Percentiles rank a stretch among this genome's conserved stretches.
Evolutionary conservation across 2,888 invertebrate species (phyloP).

Genomic region (Chalcosyrphus nemorum): DNA sequence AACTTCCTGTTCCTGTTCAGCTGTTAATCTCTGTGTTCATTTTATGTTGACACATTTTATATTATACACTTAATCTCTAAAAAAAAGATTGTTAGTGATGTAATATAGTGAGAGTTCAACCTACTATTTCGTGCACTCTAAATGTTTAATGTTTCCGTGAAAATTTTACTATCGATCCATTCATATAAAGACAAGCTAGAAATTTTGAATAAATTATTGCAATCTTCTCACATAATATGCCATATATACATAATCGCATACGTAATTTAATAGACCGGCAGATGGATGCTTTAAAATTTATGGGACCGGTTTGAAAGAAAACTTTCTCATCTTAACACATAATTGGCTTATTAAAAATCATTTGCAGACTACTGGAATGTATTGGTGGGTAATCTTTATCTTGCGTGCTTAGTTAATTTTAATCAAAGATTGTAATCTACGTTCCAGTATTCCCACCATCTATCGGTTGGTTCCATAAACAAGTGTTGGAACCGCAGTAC

Average conservation of each 20-base stretch:
- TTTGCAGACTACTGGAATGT: background rate
- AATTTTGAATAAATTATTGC: background rate
- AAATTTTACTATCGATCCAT: background rate
- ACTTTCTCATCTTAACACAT: background rate
- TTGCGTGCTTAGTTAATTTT: background rate
- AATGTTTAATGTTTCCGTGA: background rate
- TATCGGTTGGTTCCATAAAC: too few species aligned
- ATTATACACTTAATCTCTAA: too few species aligned
- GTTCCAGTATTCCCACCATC: too few species aligned
- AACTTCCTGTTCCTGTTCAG: too few species aligned
- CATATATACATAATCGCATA: background rate
- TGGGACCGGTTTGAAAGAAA: background rate
- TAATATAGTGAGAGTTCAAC: too few species aligned
- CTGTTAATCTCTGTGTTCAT: too few species aligned
- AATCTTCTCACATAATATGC: background rate
- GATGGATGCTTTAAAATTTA: background rate
- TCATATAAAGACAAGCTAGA: background rate
- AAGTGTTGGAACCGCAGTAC: too few species aligned
- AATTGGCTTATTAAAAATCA: background rate
- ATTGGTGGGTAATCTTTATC: background rate
- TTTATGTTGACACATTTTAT: too few species aligned
- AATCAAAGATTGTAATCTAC: background rate
- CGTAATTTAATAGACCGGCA: background rate
- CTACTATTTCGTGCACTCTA: too few species aligned
- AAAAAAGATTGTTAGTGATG: too few species aligned